A percentile compares a stretch with the other conserved stretches of the same genome.
phyloP scores from a whole-genome alignment of 2,113 vertebrate species.

The Toxostoma redivivum region DNA sequence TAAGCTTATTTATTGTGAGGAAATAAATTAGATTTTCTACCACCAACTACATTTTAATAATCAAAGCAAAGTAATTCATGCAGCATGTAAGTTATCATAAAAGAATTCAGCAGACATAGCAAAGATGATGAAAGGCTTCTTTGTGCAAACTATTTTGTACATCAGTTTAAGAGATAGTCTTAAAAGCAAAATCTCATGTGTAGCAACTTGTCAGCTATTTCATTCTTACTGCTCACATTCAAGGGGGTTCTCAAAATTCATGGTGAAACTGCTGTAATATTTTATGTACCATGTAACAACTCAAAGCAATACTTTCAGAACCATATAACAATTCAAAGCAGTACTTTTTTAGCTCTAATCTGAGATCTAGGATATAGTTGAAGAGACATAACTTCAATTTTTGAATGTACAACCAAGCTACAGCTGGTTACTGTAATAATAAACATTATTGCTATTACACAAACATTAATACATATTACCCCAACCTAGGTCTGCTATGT shows the following conservation, averaged over 20 bases:
- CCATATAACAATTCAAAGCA: neutral
- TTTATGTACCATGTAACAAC: neutral
- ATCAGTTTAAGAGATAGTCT: neutral
- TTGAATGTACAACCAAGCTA: neutral
- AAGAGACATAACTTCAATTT: neutral
- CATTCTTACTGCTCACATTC: neutral
- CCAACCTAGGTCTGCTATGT: neutral
- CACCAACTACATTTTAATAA: neutral
- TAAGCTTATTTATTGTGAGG: neutral
- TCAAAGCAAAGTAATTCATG: conserved; percentile 28
- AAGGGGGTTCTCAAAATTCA: neutral
- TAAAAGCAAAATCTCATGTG: neutral
- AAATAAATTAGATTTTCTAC: conserved; percentile 24
- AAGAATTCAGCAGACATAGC: neutral
- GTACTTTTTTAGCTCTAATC: neutral
- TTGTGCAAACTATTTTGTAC: neutral
- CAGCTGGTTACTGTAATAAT: neutral
- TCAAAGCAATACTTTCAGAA: neutral
- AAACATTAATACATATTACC: neutral
- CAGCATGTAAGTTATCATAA: neutral
- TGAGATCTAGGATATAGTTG: neutral
- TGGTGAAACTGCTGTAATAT: neutral
- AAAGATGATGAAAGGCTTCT: conserved; percentile 8
- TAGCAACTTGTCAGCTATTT: neutral
- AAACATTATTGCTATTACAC: neutral